Percentiles rank a stretch among this genome's conserved stretches.
phyloP scores from a whole-genome alignment of 2,113 vertebrate genomes.

The Tonatia bakeri region DNA sequence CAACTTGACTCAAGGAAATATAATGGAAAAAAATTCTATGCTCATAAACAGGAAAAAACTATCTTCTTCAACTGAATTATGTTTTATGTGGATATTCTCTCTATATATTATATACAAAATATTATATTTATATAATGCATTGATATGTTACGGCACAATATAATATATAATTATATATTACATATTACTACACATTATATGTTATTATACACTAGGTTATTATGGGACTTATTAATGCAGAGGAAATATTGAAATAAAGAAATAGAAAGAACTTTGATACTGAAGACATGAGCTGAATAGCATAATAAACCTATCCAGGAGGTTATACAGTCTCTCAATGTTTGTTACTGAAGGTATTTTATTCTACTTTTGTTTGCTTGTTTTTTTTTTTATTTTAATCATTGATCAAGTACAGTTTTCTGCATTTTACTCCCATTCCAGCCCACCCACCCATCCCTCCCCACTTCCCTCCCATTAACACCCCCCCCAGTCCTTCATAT shows the following conservation, averaged over 20 bases:
- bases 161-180: background rate
- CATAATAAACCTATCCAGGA: background rate
- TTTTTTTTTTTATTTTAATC: no score
- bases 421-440: no score
- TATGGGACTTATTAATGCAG: background rate
- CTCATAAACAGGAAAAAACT: background rate
- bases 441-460: no score
- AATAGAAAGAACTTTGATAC: background rate
- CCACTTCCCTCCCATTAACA: no score
- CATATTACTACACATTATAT: background rate
- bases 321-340: background rate
- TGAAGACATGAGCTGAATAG: background rate
- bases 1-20: background rate
- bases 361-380: constrained; percentile 17
- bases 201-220: background rate
- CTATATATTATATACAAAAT: background rate
- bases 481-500: no score
- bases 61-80: background rate
- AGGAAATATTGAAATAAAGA: background rate
- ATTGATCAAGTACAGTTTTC: no score
- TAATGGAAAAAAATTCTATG: background rate
- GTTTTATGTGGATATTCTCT: background rate
- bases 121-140: background rate
- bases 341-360: background rate
- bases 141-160: background rate